These are phyloP conservation scores for Oxystoma pomonae DNA, from an alignment of 2,888 invertebrate species.

Conservation along the genomic window DNA sequence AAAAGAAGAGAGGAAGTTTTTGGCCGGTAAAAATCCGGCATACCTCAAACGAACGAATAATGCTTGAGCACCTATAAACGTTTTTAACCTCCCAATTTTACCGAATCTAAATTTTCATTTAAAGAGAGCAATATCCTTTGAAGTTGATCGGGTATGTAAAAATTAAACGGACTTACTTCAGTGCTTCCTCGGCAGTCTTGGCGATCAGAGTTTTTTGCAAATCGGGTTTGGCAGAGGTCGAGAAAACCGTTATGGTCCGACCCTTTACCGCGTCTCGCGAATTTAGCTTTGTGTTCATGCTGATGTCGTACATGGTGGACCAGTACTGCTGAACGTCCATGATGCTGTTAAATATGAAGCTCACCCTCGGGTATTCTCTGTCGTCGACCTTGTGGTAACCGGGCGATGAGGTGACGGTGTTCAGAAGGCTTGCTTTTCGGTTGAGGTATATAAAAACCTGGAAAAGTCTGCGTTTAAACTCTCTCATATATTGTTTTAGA, in stretches of 20 bases:
- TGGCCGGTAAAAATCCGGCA: too few relatives aligned
- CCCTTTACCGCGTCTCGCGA: conserved; percentile 36
- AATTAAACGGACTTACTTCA: conserved; percentile 24
- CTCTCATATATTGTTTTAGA: too few relatives aligned
- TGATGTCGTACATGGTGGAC: conserved; percentile 64
- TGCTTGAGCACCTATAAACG: too few relatives aligned
- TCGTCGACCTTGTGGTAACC: conserved; percentile 60
- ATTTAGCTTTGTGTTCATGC: conserved; percentile 60
- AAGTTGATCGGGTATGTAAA: too few relatives aligned
- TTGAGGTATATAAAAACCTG: conserved; percentile 70
- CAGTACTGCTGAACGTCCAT: conserved; percentile 61
- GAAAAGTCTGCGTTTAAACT: too few relatives aligned
- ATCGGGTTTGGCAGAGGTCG: conserved; percentile 48
- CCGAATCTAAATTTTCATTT: too few relatives aligned
- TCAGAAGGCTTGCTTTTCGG: conserved; percentile 54
- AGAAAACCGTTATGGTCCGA: conserved; percentile 49
- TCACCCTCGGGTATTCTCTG: conserved; percentile 54
- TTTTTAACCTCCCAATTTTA: too few relatives aligned
- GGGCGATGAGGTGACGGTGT: conserved; percentile 60
- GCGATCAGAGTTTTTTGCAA: conserved; percentile 48
- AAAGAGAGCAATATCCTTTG: too few relatives aligned
- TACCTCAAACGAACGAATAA: too few relatives aligned
- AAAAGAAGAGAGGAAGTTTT: too few relatives aligned
- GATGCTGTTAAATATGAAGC: conserved; percentile 53
- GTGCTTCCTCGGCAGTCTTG: conserved; percentile 48